A percentile compares a stretch with the other conserved stretches of the same genome.
phyloP scores from a whole-genome alignment of 2,888 invertebrate species.

The Drosophila merina region DNA sequence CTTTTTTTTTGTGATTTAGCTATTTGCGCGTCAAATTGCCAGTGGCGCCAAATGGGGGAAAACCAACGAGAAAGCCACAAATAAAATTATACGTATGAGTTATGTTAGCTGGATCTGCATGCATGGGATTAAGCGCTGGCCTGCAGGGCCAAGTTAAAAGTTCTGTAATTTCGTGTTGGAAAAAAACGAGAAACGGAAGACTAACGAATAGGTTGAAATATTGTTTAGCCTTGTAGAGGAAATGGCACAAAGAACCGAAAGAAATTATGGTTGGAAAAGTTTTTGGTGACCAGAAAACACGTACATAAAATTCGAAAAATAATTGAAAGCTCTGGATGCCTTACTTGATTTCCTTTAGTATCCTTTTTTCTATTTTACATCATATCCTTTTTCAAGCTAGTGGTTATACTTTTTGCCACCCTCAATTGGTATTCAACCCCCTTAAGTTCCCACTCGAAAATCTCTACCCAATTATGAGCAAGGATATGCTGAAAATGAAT shows the following conservation, averaged over 20 bases:
- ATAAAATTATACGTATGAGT: constrained; percentile 40
- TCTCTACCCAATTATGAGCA: constrained; percentile 32
- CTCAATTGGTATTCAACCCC: constrained; percentile 13
- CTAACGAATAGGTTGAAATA: constrained; percentile 19
- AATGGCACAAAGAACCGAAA: neutral
- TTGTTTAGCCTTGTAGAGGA: neutral
- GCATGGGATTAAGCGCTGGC: constrained; percentile 33
- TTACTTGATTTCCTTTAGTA: neutral
- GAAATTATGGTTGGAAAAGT: neutral
- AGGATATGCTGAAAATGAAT: neutral
- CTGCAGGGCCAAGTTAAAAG: neutral
- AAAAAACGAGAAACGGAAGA: constrained; percentile 1
- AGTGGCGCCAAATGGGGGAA: constrained; percentile 40
- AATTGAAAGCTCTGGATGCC: neutral
- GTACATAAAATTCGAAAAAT: neutral
- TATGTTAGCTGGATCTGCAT: constrained; percentile 42
- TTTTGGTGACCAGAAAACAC: no score
- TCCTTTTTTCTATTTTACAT: neutral
- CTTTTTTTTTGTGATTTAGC: constrained; percentile 46
- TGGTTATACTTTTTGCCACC: constrained; percentile 9
- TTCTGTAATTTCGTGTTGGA: constrained; percentile 5
- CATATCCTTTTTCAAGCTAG: neutral
- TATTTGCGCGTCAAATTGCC: constrained; percentile 53
- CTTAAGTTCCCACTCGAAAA: constrained; percentile 14
- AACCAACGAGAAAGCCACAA: constrained; percentile 25